Evolutionary conservation across 2,797 vertebrate species (phyloP).

Genomic region (Pseudomugil gertrudae): DNA sequence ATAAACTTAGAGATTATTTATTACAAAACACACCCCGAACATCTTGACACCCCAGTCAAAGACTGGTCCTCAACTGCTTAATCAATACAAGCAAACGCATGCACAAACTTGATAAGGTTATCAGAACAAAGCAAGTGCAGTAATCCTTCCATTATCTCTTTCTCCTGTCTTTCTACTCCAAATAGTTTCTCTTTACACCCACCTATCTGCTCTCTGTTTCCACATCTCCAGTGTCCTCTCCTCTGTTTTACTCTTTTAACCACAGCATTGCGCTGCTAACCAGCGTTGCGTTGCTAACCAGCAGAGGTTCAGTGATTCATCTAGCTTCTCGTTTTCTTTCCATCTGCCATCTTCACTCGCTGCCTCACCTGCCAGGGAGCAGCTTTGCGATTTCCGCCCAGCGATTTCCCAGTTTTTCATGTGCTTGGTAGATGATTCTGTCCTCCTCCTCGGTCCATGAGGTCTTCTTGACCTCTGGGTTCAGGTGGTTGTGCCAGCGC

Average conservation of each 20-base stretch:
- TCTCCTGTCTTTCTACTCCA: constrained; percentile 18
- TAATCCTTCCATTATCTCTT: constrained; percentile 22
- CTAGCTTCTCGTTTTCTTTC: constrained; percentile 39
- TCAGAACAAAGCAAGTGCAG: constrained; percentile 44
- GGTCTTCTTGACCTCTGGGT: constrained; percentile 99
- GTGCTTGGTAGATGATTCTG: constrained; percentile 98
- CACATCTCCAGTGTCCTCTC: not conserved
- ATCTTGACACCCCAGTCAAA: not conserved
- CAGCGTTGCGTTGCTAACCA: constrained; percentile 54
- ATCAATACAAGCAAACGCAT: constrained; percentile 40
- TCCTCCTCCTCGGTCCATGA: constrained; percentile 99
- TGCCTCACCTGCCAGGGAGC: constrained; percentile 93
- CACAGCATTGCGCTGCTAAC: constrained; percentile 49
- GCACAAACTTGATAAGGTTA: constrained; percentile 42
- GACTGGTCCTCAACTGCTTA: constrained; percentile 21
- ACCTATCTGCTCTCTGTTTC: constrained; percentile 1
- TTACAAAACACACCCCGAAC: constrained; percentile 9
- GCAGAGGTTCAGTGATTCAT: constrained; percentile 54
- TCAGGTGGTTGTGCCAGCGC: constrained; percentile 99
- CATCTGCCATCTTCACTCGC: constrained; percentile 8
- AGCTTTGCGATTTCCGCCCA: constrained; percentile 99
- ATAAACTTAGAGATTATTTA: constrained; percentile 7
- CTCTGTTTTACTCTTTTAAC: constrained; percentile 35
- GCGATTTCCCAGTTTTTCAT: constrained; percentile 98
- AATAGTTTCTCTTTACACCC: constrained; percentile 1